A percentile compares a stretch with the other conserved stretches of the same genome.
These are phyloP conservation scores for Papilio gigon DNA, from an alignment of 2,888 invertebrate genomes.

Conservation along the genomic window DNA sequence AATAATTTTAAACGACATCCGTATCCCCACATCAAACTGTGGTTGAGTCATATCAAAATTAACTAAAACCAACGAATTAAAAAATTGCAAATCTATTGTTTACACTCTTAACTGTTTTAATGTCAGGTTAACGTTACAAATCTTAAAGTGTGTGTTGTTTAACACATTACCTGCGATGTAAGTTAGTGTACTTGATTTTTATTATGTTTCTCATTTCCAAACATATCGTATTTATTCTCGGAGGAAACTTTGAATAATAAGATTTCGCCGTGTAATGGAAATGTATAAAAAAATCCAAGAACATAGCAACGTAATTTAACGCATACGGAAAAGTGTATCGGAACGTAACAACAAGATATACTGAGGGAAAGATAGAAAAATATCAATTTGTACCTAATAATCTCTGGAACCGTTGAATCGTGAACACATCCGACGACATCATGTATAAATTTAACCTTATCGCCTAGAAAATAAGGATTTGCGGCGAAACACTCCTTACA, in stretches of 20 bases:
- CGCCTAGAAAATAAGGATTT: conserved; percentile 73
- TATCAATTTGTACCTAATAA: conserved; percentile 54
- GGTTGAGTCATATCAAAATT: too few relatives aligned
- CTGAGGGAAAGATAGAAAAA: conserved; percentile 46
- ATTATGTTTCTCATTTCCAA: background rate
- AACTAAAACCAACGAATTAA: background rate
- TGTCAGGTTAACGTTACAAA: too few relatives aligned
- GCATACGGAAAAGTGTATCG: conserved; percentile 31
- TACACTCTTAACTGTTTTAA: too few relatives aligned
- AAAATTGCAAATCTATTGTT: too few relatives aligned
- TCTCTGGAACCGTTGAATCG: conserved; percentile 63
- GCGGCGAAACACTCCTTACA: conserved; percentile 75
- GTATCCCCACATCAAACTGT: too few relatives aligned
- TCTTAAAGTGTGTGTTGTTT: conserved; percentile 28
- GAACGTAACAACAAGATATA: conserved; percentile 44
- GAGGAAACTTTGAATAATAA: conserved; percentile 15
- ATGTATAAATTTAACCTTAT: conserved; percentile 68
- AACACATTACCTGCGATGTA: background rate
- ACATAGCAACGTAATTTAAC: conserved; percentile 29
- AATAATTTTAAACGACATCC: too few relatives aligned
- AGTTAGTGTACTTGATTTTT: background rate
- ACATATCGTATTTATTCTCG: background rate
- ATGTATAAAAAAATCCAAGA: conserved; percentile 26
- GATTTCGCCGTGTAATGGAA: conserved; percentile 20
- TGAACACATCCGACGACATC: conserved; percentile 62